Evolutionary conservation across 2,888 invertebrate genomes (phyloP).

Genomic region (Drosophila subquinaria): DNA sequence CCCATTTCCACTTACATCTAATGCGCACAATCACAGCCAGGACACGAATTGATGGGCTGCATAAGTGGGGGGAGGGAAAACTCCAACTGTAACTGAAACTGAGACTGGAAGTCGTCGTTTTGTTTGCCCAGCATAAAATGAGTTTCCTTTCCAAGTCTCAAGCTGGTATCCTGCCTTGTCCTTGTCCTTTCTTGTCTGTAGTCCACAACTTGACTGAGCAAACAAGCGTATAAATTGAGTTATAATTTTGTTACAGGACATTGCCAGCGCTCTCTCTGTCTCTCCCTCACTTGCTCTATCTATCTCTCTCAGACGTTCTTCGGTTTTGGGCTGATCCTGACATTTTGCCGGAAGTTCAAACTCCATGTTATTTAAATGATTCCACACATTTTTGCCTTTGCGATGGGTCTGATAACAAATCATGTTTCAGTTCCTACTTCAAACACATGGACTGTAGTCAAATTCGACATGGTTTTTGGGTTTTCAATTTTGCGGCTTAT

Average conservation of each 20-base stretch:
- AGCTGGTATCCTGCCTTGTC: conserved; percentile 22
- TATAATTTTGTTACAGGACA: conserved; percentile 64
- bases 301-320: neutral
- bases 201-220: conserved; percentile 51
- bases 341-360: conserved; percentile 54
- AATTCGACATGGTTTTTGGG: conserved; percentile 38
- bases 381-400: conserved; percentile 40
- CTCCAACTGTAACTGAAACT: neutral
- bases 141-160: conserved; percentile 52
- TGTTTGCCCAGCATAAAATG: conserved; percentile 69
- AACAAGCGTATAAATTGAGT: conserved; percentile 76
- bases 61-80: conserved; percentile 21
- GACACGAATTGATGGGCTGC: conserved; percentile 59
- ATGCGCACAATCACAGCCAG: conserved; percentile 74
- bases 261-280: conserved; percentile 11
- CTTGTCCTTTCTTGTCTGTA: conserved; percentile 14
- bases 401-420: conserved; percentile 41
- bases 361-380: conserved; percentile 64
- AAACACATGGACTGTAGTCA: neutral
- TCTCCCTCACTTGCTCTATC: neutral
- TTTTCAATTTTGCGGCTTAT: conserved; percentile 15
- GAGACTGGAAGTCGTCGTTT: conserved; percentile 23
- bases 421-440: conserved; percentile 13
- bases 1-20: conserved; percentile 38
- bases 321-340: conserved; percentile 30